Evolutionary conservation across 2,113 vertebrate genomes (phyloP).

Genomic region (Podarcis muralis): DNA sequence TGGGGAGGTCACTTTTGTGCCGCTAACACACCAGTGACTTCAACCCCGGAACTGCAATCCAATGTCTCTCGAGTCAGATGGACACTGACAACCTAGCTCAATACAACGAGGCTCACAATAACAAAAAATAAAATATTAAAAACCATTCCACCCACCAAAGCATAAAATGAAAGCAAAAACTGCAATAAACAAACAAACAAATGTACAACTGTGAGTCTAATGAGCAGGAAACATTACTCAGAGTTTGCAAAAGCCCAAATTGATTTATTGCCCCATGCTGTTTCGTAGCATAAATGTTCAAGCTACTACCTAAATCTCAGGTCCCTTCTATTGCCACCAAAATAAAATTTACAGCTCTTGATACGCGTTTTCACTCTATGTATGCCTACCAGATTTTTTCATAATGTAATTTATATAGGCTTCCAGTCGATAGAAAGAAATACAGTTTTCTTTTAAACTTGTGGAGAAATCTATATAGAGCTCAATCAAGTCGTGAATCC

Average conservation of each 20-base stretch:
- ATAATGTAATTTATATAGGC: constrained; percentile 61
- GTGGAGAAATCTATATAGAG: constrained; percentile 65
- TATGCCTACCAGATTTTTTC: constrained; percentile 45
- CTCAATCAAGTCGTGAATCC: constrained; percentile 58
- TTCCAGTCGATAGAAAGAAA: constrained; percentile 64
- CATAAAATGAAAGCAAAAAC: not conserved
- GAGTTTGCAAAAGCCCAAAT: not conserved
- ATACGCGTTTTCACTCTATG: constrained; percentile 43
- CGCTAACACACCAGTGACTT: too few species aligned
- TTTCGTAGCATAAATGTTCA: not conserved
- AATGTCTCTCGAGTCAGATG: too few species aligned
- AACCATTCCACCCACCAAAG: not conserved
- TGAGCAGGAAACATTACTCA: not conserved
- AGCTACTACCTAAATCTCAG: not conserved
- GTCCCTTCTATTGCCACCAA: constrained; percentile 12
- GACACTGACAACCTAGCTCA: not conserved
- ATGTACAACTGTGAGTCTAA: not conserved
- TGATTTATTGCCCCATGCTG: not conserved
- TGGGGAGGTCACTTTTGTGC: too few species aligned
- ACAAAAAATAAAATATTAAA: not conserved
- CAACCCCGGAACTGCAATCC: too few species aligned
- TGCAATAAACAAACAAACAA: not conserved
- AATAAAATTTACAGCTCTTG: constrained; percentile 37
- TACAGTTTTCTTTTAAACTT: constrained; percentile 57
- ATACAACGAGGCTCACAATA: not conserved